Evolutionary conservation across 2,888 invertebrate genomes (phyloP), one percentile per base, ranked within the genome.

Genomic region (Lepidochrysops patricia): DNA sequence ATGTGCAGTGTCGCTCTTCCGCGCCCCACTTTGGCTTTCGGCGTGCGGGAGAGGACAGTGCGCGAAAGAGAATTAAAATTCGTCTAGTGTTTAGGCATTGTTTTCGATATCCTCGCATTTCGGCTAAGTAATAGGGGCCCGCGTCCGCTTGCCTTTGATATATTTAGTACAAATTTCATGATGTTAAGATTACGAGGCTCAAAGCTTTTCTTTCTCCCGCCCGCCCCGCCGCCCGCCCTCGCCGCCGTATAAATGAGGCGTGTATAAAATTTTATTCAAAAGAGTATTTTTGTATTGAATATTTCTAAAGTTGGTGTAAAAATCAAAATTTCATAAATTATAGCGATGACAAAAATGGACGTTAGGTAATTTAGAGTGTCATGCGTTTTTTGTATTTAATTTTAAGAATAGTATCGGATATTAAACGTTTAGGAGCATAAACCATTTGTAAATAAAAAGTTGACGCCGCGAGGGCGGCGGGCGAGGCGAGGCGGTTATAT

Each of bases 391-490:
- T 89, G 88, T 90, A 90, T 90, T 87, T 90, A 90, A 89, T 89
- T 90, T 89, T 89, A 90, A 90, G 90, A 85, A 87, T 90, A 90
- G 90, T 78, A 82, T 90, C 85, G 91, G 86, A 82, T 91, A 91
- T 90, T 87, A 90, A 91, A 91, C 87, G 84, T 91, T 92, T 92
- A 92, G 92, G 91, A 90, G 82, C 92, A 92, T 91, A 91, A 91
- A 91, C 91, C 91, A 91, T 91, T 91, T 92, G 92, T 92, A 92
- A 90, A 90, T 90, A 92, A 84, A 80, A 85, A 83, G 81, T 79
- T 80, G 77, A 77, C 72, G 79, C 74, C 70, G 74, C 71, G 72
- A 68, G 65, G 64, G 68, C 69, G 75, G 72, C 43, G 76, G 78
- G 77, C 79, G 78, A 73, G 78, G 77, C 64, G 79, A 70, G 76